A percentile compares a stretch with the other conserved stretches of the same genome.
Conservation (phyloP, 1,140 invertebrate genomes). For the Pseudomyrmex pallidus region DNA sequence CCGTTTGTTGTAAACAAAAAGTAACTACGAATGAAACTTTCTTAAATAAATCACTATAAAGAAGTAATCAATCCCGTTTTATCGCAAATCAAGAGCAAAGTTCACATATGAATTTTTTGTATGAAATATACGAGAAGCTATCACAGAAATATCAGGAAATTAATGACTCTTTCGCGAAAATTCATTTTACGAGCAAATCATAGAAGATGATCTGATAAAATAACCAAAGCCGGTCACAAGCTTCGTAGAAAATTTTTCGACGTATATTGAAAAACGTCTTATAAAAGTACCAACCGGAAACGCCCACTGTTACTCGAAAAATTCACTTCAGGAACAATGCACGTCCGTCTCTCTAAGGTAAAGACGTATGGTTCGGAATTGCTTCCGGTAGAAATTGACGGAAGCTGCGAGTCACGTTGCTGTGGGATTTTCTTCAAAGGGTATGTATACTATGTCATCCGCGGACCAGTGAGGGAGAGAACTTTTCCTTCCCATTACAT, state of each 20-base stretch:
- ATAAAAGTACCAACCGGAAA: slow-evolving; percentile 23
- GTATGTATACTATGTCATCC: not conserved
- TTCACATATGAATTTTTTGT: not conserved
- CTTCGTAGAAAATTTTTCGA: slow-evolving; percentile 23
- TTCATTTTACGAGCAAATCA: not conserved
- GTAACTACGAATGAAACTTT: too few species aligned
- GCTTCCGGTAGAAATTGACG: slow-evolving; percentile 39
- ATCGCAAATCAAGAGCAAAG: not conserved
- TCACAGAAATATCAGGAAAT: not conserved
- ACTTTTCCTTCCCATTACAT: slow-evolving; percentile 10
- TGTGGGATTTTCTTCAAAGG: not conserved
- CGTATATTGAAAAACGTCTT: not conserved
- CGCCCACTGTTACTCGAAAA: slow-evolving; percentile 15
- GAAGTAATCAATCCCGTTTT: not conserved
- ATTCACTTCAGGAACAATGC: slow-evolving; percentile 29
- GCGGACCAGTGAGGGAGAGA: not conserved
- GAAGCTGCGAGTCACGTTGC: slow-evolving; percentile 32
- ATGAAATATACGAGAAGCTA: not conserved
- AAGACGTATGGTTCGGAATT: slow-evolving; percentile 25
- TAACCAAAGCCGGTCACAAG: not conserved
- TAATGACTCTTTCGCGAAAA: not conserved
- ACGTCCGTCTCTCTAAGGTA: slow-evolving; percentile 15
- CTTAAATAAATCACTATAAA: not conserved
- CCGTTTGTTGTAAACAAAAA: too few species aligned
- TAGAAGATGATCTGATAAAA: not conserved